Evolutionary conservation across 1,140 invertebrate genomes (phyloP).

Genomic region (Hormaphis cornu): DNA sequence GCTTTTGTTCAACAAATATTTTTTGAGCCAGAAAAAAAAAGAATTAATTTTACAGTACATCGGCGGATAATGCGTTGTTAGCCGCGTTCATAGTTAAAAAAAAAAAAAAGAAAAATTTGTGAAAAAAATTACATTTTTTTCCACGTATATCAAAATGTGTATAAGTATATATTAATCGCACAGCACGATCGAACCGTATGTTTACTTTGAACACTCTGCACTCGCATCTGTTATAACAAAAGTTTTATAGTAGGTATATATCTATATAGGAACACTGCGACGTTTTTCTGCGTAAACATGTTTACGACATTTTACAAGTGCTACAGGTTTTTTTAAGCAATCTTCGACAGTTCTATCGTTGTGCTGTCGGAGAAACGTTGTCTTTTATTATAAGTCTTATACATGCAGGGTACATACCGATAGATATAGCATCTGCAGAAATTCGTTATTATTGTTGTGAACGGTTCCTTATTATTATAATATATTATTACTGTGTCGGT

Average conservation of each 20-base stretch:
- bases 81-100: neutral
- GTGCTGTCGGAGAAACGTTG: neutral
- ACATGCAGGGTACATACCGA: neutral
- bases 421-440: too few species aligned
- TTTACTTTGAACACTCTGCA: neutral
- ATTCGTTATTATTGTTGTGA: too few species aligned
- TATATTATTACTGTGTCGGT: too few species aligned
- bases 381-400: neutral
- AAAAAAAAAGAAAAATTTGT: neutral
- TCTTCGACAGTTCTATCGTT: neutral
- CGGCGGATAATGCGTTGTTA: too few species aligned
- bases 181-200: neutral
- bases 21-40: too few species aligned
- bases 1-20: too few species aligned
- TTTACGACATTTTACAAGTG: neutral
- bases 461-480: too few species aligned
- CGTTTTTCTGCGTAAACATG: neutral
- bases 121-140: neutral
- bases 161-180: conserved; percentile 4
- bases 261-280: neutral
- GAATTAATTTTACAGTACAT: too few species aligned
- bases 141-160: too few species aligned
- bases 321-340: neutral
- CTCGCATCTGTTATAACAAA: conserved; percentile 25
- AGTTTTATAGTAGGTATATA: conserved; percentile 11